Base-by-base conservation (phyloP, 2,888 invertebrate species). In the Eupithecia dodoneata region DNA sequence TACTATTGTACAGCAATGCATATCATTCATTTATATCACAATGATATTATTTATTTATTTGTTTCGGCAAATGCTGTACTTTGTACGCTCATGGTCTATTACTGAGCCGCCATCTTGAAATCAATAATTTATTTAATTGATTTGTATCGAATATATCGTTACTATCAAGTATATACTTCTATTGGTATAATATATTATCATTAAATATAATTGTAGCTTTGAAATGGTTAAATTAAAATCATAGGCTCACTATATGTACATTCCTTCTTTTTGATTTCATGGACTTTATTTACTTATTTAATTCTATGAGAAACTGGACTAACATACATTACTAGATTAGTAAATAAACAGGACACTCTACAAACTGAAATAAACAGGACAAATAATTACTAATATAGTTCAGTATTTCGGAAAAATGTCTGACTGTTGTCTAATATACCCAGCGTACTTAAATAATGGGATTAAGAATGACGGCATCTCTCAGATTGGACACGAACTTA, bases 21-120 rank as follows among this genome's bases (percentile, higher is more conserved):
- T 82, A 82, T 82, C 82, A 82, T 77, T 65, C 47, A 72, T 77
- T 49, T 79, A 81, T 82, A 82, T 82, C 80, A 81, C 73, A 78
- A 80, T 78, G 80, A 82, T 82, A 81, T 81, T 82, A 78, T 76
- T 73, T 72, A 70, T 73, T 73, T 71, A 73, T 72, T 71, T 49
- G 41, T 63, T 49, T 66, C 47, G n/a, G 42, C 52, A 66, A 71
- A n/a, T 18, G 41, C 72, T 77, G 59, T 72, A 75, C 67, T 71
- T 72, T 66, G 42, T 7, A 66, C 66, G 66, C 41, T 66, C 63
- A 30, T 9, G 18, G 18, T 18, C 9, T 66, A 15, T 52, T n/a
- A n/a, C n/a, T 69, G 69, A 30, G 47, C 45, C 45, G 69, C 12
- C 69, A 72, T 59, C n/a, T 73, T 73, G 9, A 49, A 63, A 77